A percentile compares a stretch with the other conserved stretches of the same genome.
phyloP scores from a whole-genome alignment of 2,888 invertebrate species.

The Tachystola acroxantha region DNA sequence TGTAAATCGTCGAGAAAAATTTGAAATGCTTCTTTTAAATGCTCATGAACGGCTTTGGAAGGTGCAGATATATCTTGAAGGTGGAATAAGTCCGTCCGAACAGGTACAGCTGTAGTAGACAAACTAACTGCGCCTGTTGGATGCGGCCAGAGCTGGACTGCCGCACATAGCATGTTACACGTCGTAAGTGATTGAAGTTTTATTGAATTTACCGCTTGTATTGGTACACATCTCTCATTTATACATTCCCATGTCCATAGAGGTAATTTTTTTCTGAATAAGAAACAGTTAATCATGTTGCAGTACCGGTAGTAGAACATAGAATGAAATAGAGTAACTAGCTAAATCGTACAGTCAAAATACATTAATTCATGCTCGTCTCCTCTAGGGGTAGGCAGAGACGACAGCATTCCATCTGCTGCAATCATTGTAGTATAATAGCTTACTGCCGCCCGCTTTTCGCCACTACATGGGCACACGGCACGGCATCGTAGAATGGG shows the following conservation, averaged over 20 bases:
- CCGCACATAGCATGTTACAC: constrained; percentile 86
- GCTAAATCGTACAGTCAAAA: too few relatives aligned
- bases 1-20: constrained; percentile 66
- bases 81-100: constrained; percentile 72
- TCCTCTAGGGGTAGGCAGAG: too few relatives aligned
- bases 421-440: too few relatives aligned
- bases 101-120: constrained; percentile 79
- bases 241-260: constrained; percentile 89
- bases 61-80: constrained; percentile 51
- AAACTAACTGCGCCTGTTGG: constrained; percentile 83
- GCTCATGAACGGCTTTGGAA: constrained; percentile 36
- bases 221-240: constrained; percentile 81
- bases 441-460: too few relatives aligned
- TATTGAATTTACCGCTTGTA: constrained; percentile 33
- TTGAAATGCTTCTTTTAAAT: constrained; percentile 62
- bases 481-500: too few relatives aligned
- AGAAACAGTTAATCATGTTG: not conserved
- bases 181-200: constrained; percentile 80
- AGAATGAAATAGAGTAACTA: too few relatives aligned
- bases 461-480: too few relatives aligned
- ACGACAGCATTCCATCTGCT: too few relatives aligned
- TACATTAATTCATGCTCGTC: too few relatives aligned
- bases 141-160: constrained; percentile 85
- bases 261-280: constrained; percentile 32
- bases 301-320: not conserved